Evolutionary conservation across 37 sponge, comb jelly and placozoan species (phyloP).

Genomic region (Diacarnus erythraeanus): DNA sequence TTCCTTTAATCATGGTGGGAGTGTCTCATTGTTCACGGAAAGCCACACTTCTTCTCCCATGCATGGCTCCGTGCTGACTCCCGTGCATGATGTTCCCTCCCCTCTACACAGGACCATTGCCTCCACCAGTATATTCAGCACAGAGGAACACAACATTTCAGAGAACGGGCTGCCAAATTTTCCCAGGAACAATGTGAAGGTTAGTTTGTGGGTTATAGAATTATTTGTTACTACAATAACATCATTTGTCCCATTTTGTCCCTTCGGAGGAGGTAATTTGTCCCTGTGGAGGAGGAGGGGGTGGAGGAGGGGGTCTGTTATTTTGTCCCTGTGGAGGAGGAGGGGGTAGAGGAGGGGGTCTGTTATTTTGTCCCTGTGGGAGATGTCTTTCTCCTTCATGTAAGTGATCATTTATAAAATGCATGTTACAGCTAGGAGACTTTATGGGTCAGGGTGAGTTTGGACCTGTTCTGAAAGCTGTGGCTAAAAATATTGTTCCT

Average conservation of each 20-base stretch:
- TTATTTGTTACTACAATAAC: too few relatives aligned
- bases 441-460: constrained; percentile 80
- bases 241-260: too few relatives aligned
- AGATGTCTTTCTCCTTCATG: background rate
- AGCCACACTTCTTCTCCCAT: background rate
- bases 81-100: constrained; percentile 13
- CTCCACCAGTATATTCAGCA: background rate
- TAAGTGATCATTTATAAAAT: too few relatives aligned
- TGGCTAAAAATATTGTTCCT: constrained; percentile 29
- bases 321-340: too few relatives aligned
- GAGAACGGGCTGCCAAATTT: constrained; percentile 32
- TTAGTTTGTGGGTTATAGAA: too few relatives aligned
- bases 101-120: background rate
- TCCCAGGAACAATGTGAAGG: constrained; percentile 42
- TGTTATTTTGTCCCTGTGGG: background rate
- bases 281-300: too few relatives aligned
- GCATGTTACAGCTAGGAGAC: constrained; percentile 53
- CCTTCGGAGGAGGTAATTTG: too few relatives aligned
- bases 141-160: background rate
- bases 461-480: constrained; percentile 64
- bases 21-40: background rate
- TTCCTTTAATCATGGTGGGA: background rate
- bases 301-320: too few relatives aligned
- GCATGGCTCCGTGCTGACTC: background rate
- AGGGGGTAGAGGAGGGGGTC: too few relatives aligned